Conservation (phyloP, 2,888 invertebrate species). For the Tricholauxania praeusta region DNA sequence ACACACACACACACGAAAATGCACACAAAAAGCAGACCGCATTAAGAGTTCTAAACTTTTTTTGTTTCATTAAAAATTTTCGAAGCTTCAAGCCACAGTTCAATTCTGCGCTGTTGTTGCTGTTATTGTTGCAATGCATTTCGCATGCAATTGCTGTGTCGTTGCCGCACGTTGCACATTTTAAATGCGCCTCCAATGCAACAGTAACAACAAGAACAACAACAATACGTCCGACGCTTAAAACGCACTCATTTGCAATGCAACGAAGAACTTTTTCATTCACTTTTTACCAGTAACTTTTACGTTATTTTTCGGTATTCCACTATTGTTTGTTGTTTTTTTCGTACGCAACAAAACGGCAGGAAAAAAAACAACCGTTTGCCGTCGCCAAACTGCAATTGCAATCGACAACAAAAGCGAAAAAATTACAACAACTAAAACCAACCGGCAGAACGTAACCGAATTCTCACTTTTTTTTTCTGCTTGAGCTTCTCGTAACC, state of each 20-base stretch:
- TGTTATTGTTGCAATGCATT: constrained; percentile 29
- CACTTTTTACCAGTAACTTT: background rate
- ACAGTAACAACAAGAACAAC: constrained; percentile 13
- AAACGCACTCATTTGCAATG: background rate
- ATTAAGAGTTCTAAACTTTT: background rate
- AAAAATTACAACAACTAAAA: constrained; percentile 6
- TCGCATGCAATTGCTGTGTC: background rate
- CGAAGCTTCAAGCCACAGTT: constrained; percentile 35
- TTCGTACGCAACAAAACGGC: no score
- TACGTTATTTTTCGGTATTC: constrained; percentile 1
- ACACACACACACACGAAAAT: constrained; percentile 12
- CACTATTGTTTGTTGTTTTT: no score
- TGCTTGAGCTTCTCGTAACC: constrained; percentile 47
- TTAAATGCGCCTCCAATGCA: constrained; percentile 3
- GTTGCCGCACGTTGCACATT: background rate
- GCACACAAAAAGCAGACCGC: constrained; percentile 29
- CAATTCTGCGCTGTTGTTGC: constrained; percentile 31
- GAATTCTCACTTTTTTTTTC: no score
- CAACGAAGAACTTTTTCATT: constrained; percentile 11
- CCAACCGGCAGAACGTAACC: background rate
- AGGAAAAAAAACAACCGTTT: no score
- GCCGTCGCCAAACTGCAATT: no score
- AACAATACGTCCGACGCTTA: background rate
- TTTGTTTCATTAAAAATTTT: constrained; percentile 9
- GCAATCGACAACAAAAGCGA: background rate